Percentiles rank a stretch among this genome's conserved stretches.
These are phyloP conservation scores for Deroptyus accipitrinus DNA, from an alignment of 2,113 vertebrate species.

Conservation along the genomic window DNA sequence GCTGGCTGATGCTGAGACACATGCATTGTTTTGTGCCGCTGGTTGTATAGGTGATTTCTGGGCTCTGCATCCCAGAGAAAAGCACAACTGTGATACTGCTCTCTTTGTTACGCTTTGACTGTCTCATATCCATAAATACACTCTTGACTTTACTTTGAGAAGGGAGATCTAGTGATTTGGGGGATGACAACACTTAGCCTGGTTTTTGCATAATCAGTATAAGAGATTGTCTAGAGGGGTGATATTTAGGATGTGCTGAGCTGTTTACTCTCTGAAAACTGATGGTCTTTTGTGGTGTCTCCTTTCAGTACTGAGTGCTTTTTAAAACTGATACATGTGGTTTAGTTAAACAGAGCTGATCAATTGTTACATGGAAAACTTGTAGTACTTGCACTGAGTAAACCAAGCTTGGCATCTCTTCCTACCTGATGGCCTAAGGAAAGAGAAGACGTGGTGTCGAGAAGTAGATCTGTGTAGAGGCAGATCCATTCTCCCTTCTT, in stretches of 20 bases:
- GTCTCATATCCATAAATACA: neutral
- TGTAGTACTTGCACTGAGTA: neutral
- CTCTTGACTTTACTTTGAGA: neutral
- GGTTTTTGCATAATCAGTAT: neutral
- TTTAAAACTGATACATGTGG: neutral
- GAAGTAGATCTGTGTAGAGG: neutral
- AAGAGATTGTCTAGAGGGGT: neutral
- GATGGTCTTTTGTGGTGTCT: neutral
- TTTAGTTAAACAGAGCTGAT: neutral
- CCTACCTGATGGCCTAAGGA: neutral
- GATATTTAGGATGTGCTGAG: neutral
- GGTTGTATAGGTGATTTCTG: neutral
- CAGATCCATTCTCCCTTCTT: neutral
- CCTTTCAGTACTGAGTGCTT: neutral
- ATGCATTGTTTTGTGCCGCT: rapidly evolving
- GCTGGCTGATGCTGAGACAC: neutral
- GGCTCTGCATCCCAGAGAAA: neutral
- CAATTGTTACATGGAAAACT: rapidly evolving
- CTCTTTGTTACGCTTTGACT: neutral
- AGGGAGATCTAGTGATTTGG: neutral
- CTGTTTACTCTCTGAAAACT: neutral
- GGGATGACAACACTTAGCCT: neutral
- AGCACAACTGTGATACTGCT: neutral
- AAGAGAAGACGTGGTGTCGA: rapidly evolving
- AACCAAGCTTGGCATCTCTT: neutral